A percentile compares a stretch with the other conserved stretches of the same genome.
phyloP scores from a whole-genome alignment of 2,888 invertebrate species.

The Dorcus parallelipipedus region DNA sequence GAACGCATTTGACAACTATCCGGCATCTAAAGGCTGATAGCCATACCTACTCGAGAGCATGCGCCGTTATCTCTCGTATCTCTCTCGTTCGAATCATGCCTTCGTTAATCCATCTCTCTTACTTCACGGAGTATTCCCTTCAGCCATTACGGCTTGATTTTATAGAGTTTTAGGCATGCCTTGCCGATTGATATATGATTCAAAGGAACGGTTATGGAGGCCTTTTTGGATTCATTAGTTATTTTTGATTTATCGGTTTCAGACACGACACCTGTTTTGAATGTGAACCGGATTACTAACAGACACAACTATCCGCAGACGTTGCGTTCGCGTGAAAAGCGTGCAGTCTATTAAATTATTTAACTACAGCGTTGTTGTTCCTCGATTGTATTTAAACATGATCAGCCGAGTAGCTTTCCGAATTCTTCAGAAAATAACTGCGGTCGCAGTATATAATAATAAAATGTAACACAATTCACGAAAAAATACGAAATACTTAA shows the following conservation, averaged over 20 bases:
- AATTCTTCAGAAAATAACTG: no score
- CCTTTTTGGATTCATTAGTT: constrained; percentile 43
- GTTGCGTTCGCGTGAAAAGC: neutral
- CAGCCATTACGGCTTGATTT: constrained; percentile 35
- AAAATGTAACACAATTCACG: no score
- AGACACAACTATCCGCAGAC: no score
- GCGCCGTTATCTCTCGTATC: constrained; percentile 29
- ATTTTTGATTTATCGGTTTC: constrained; percentile 40
- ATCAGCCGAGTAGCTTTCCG: no score
- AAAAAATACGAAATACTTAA: no score
- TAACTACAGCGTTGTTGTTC: no score
- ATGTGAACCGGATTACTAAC: no score
- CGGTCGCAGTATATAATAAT: no score
- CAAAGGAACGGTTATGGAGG: constrained; percentile 33
- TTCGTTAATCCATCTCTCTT: constrained; percentile 7
- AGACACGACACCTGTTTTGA: constrained; percentile 40
- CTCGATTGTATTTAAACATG: no score
- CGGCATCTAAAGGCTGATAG: constrained; percentile 34
- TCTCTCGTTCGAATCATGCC: constrained; percentile 6
- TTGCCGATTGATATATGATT: constrained; percentile 34
- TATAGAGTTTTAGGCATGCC: constrained; percentile 34
- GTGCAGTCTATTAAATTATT: neutral
- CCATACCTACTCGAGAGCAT: constrained; percentile 30
- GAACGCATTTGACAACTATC: constrained; percentile 29
- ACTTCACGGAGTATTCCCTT: constrained; percentile 20